Percentiles rank a stretch among this genome's conserved stretches.
Evolutionary conservation across 2,113 vertebrate species (phyloP).

Genomic region (Dromas ardeola): DNA sequence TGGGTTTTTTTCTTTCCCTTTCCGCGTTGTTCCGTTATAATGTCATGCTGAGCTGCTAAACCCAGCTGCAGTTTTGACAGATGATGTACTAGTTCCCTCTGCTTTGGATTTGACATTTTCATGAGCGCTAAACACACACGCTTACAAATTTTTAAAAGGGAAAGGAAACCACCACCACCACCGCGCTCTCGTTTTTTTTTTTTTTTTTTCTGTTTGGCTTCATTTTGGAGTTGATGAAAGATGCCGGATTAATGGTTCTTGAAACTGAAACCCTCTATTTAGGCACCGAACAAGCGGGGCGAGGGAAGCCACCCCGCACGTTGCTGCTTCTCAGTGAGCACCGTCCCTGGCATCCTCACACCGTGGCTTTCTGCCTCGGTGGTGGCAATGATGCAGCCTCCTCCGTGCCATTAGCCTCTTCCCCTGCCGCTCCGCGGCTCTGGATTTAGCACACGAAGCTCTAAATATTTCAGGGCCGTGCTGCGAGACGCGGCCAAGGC

Average conservation of each 20-base stretch:
- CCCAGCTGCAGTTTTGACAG: conserved; percentile 46
- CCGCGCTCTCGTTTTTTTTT: neutral
- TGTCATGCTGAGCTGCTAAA: conserved; percentile 22
- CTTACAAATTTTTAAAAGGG: neutral
- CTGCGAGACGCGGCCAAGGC: rapidly evolving
- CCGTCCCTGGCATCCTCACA: neutral
- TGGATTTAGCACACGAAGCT: neutral
- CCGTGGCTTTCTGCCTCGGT: neutral
- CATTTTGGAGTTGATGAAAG: neutral
- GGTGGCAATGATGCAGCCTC: rapidly evolving
- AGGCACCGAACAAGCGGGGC: rapidly evolving
- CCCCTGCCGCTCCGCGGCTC: rapidly evolving
- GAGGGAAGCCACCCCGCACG: rapidly evolving
- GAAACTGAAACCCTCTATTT: neutral
- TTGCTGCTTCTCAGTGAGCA: neutral
- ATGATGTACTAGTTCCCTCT: conserved; percentile 15
- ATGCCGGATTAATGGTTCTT: neutral
- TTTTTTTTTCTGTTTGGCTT: neutral
- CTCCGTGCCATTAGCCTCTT: neutral
- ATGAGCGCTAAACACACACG: neutral
- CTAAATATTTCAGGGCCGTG: neutral
- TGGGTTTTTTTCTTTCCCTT: neutral
- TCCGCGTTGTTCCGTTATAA: neutral
- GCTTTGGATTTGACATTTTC: conserved; percentile 50
- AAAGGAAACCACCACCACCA: neutral